Evolutionary conservation across 2,113 vertebrate genomes (phyloP), one percentile per base, ranked within the genome.

Genomic region (Sebastes schlegelii): DNA sequence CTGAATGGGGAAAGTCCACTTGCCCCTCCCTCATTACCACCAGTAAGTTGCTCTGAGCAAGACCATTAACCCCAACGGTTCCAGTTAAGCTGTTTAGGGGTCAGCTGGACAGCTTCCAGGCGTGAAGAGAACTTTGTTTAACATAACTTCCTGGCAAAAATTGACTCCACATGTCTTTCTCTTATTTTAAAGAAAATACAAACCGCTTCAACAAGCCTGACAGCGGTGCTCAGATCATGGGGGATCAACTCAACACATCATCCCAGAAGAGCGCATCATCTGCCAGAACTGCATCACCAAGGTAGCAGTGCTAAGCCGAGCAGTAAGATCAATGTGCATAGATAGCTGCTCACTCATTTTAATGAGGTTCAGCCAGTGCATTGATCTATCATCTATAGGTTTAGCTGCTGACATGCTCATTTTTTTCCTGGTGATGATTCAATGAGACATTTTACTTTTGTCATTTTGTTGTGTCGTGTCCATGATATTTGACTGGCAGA

Each of bases 221-320:
- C 61, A 91, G 71, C 0, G 85, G 88, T 69, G 92, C 92, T 79
- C 91, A 87, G 86, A 92, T 93, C 16, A 91, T 71, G 80, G 5
- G 0, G 10, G 55, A 63, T 68, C 51, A 76, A 16, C 2, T 42
- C 17, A 9, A 83, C 85, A 13, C 83, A 40, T 84, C 16, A 75
- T 86, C 92, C 82, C 93, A 13, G 57, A 60, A 49, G 85, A 77
- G 64, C 52, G 74, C 74, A 89, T 95, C 82, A 90, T 89, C 67
- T 88, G 84, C 90, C 78, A 82, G 75, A 82, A 23, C 16, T 9
- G 72, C 72, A 54, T 92, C 88, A 77, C 92, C 88, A 89, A 70
- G 92, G 89, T 8, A 88, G 82, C 83, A 42, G 70, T 45, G 63
- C 65, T 6, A 46, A 89, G 77, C 49, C 48, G 19, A 85, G 86